A percentile compares a stretch with the other conserved stretches of the same genome.
Evolutionary conservation across 2,113 vertebrate species (phyloP).

Genomic region (Microtus montanus): DNA sequence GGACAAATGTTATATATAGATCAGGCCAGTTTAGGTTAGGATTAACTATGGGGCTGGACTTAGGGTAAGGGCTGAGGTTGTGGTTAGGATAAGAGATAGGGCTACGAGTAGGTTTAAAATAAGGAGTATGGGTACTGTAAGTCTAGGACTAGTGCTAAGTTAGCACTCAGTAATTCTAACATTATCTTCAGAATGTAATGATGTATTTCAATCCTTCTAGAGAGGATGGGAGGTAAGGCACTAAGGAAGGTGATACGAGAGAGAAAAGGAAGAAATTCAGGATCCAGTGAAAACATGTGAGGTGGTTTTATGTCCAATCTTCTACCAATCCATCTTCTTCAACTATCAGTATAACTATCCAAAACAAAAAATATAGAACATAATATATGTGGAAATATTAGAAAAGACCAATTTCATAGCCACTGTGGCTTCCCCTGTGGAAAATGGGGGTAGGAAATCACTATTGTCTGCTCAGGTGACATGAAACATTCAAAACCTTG

Average conservation of each 20-base stretch:
- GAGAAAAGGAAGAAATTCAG: neutral
- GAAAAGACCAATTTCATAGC: neutral
- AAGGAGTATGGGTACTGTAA: neutral
- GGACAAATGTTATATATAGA: neutral
- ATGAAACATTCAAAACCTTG: neutral
- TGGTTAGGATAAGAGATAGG: neutral
- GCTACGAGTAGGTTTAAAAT: neutral
- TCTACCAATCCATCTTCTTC: neutral
- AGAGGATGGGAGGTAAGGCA: neutral
- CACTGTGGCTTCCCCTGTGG: neutral
- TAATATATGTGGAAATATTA: neutral
- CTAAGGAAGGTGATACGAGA: accelerated
- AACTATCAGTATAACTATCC: neutral
- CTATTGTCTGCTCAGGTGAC: neutral
- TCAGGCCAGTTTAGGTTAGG: neutral
- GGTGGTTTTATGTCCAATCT: neutral
- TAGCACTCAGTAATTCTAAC: neutral
- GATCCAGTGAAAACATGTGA: neutral
- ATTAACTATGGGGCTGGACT: neutral
- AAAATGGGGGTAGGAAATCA: neutral
- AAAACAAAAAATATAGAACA: neutral
- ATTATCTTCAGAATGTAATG: neutral
- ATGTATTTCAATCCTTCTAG: neutral
- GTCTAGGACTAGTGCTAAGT: neutral
- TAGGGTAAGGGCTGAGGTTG: neutral